Evolutionary conservation across 2,113 vertebrate genomes (phyloP), one percentile per base, ranked within the genome.

Genomic region (Sclerurus mexicanus): DNA sequence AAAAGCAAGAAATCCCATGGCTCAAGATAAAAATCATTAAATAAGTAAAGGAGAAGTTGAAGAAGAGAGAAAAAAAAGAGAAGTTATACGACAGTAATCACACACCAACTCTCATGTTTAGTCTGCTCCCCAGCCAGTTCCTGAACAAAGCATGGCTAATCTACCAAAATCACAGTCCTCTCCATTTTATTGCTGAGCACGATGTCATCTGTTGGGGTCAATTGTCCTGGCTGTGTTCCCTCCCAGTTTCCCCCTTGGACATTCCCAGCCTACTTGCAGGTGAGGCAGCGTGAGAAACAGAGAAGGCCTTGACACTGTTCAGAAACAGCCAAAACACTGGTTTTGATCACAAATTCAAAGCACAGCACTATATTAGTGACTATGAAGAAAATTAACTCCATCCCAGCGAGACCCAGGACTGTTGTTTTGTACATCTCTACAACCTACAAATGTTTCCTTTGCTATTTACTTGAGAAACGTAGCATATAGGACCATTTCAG

Each of bases 291-390:
- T 76, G 35, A 79, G 53, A 67, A 94, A 62, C 18, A 67, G 56
- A 47, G 46, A 47, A 44, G 24, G 28, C 19, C 12, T 31, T 7
- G 6, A 39, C 3, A 2, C 14, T 39, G 4, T 9, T 90, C 55
- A 62, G 55, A 63, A 81, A 52, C 4, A 87, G 3, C 12, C 6
- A 7, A 64, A 56, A 33, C 27, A 20, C 7, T 27, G 15, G 1
- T 39, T 87, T 60, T 28, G 15, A 49, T 67, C n/a, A 40, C 22
- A 67, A 59, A 62, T 71, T 52, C 50, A 62, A 67, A 67, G 2
- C 47, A 31, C 30, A 40, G 33, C 27, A n/a, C 33, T 0, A 0
- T 33, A 3, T 30, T 39, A 31, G 15, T 35, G 33, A 28, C 21
- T 47, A 3, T 30, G 50, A 85, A 81, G 50, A 69, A 92, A 64